Conservation (phyloP, 2,797 vertebrate genomes). For the Cyprinodon diabolis region DNA sequence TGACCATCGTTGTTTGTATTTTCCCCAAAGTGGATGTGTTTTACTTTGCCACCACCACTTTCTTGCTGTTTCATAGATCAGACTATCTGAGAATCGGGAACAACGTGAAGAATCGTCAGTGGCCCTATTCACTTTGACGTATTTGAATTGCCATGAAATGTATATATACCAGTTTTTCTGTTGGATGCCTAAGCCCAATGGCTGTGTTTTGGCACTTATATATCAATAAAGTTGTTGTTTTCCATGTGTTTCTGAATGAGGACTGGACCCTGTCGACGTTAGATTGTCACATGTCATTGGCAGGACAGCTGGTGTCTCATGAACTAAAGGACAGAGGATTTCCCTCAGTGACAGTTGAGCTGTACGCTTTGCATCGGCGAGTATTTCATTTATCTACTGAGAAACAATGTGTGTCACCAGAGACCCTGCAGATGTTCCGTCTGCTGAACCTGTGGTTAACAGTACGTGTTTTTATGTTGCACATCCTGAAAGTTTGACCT, state of each 20-base stretch:
- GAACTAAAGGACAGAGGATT: conserved; percentile 56
- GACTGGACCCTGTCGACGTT: conserved; percentile 22
- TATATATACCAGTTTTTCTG: neutral
- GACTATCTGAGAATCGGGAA: no score
- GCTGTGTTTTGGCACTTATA: neutral
- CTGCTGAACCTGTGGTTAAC: neutral
- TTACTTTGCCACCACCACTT: no score
- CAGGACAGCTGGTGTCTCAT: conserved; percentile 43
- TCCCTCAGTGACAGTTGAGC: conserved; percentile 41
- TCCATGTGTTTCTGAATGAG: conserved; percentile 39
- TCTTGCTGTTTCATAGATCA: no score
- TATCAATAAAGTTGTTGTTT: conserved; percentile 14
- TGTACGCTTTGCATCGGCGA: neutral
- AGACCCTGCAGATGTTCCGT: neutral
- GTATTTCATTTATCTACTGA: neutral
- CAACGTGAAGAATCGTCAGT: no score
- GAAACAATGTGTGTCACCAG: neutral
- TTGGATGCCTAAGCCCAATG: no score
- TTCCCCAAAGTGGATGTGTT: no score
- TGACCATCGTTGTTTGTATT: no score
- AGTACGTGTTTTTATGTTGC: neutral
- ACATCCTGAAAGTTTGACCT: neutral
- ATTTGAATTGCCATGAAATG: no score
- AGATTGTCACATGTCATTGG: conserved; percentile 28
- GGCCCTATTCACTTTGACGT: no score